Conservation (phyloP, 2,797 vertebrate species). For the Malacoraja senta region DNA sequence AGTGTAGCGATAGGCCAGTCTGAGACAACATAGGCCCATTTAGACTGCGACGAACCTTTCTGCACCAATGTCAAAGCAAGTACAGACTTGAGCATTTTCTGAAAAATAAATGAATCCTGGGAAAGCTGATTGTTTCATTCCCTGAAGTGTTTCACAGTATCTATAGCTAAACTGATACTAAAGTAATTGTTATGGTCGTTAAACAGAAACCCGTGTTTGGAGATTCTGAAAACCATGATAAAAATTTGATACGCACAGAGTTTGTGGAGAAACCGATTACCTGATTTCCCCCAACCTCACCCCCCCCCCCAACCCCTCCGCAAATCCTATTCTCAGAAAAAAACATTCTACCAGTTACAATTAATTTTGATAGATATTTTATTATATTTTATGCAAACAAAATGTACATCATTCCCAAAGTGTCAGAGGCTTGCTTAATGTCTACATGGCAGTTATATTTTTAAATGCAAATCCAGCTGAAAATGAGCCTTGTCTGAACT, state of each 20-base stretch:
- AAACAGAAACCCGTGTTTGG: neutral
- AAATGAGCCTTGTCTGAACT: conserved; percentile 18
- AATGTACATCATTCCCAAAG: neutral
- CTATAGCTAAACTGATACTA: neutral
- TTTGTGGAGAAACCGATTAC: neutral
- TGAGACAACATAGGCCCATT: neutral
- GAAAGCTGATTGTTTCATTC: conserved; percentile 7
- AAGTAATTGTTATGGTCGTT: neutral
- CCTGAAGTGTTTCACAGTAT: neutral
- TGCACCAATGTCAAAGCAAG: conserved; percentile 1
- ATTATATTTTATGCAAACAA: neutral
- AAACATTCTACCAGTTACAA: neutral
- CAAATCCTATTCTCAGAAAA: neutral
- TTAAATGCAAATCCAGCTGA: conserved; percentile 26
- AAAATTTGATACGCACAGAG: neutral
- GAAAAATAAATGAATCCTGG: neutral
- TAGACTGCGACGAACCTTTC: neutral
- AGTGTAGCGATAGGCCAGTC: neutral
- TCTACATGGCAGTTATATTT: neutral
- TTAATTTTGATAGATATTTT: neutral
- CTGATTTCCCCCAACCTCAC: too few species aligned
- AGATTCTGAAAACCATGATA: neutral
- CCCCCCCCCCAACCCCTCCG: too few species aligned
- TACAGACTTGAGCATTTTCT: neutral
- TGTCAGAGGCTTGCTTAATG: neutral